Base-by-base conservation (phyloP, 2,797 vertebrate genomes). In the Siniperca undulata region DNA sequence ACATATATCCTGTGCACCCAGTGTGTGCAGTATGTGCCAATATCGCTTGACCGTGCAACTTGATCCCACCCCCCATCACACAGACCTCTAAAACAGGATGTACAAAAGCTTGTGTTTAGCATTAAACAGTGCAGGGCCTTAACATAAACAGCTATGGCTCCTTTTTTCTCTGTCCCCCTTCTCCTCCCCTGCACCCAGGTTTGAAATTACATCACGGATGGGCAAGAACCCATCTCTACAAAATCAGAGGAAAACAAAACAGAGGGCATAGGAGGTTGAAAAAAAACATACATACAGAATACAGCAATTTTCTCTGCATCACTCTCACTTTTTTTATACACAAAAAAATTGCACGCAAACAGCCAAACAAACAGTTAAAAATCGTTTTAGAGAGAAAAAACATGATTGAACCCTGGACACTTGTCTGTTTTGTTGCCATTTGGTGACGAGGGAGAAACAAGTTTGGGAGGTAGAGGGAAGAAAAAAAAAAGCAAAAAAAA, bases 381-480 rank as follows among this genome's bases (percentile, higher is more conserved):
- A 87, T 76, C 27, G 73, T 80, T 89, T 87, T 40, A 80, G 70
- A 88, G 81, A 76, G 62, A 58, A 72, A 84, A 66, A 87, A 82
- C 78, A 85, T 87, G 88, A 92, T 84, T 93, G 90, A 94, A 95
- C 94, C 95, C 95, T 94, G 94, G 94, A 95, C 94, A 93, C 91
- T 88, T 92, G 92, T 93, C 94, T 92, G 92, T 86, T 94, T 93
- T 92, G 94, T 92, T 92, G 92, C 91, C 40, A 40, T 94, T 95
- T 93, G 86, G 87, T 94, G 92, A 92, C 48, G 59, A 91, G 83
- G 85, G 86, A 90, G 84, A 89, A 90, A 91, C 81, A 87, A 85
- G 86, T 89, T 88, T 85, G 87, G 91, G 89, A 94, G 91, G 90
- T 90, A 92, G 89, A 91, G 84, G 83, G 62, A 55, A 7, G 8